Conservation (phyloP, 2,797 vertebrate species). For the Hephaestus fuliginosus region DNA sequence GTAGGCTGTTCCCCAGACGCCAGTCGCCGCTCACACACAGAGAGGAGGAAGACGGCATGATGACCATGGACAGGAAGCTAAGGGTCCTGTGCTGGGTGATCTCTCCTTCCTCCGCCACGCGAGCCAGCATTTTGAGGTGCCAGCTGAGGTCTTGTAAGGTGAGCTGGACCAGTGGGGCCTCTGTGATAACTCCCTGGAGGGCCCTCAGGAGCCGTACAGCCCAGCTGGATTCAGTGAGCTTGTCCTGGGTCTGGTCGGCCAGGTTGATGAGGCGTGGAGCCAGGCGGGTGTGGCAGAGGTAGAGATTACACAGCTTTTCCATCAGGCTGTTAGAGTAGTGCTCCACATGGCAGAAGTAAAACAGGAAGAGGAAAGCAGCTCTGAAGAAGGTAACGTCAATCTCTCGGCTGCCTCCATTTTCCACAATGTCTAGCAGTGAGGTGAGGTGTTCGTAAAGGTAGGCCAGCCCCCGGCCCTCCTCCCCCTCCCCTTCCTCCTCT, state of each 20-base stretch:
- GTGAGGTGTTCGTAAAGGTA: conserved; percentile 85
- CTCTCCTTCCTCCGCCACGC: conserved; percentile 84
- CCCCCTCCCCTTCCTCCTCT: conserved; percentile 81
- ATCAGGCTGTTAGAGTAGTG: conserved; percentile 73
- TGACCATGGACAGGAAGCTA: conserved; percentile 81
- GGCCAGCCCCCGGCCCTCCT: conserved; percentile 74
- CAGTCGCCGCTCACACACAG: conserved; percentile 79
- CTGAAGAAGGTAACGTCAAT: conserved; percentile 87
- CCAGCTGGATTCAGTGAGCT: conserved; percentile 81
- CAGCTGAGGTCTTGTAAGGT: conserved; percentile 78
- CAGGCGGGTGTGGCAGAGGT: conserved; percentile 81
- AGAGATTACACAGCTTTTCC: conserved; percentile 83
- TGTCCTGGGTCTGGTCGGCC: conserved; percentile 77
- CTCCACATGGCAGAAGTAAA: conserved; percentile 82
- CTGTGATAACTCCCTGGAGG: conserved; percentile 81
- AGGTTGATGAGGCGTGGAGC: conserved; percentile 90
- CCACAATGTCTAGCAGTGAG: conserved; percentile 82
- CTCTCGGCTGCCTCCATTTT: conserved; percentile 79
- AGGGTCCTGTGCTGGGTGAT: conserved; percentile 80
- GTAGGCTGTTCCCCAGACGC: conserved; percentile 86
- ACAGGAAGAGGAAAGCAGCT: conserved; percentile 86
- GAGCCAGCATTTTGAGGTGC: conserved; percentile 88
- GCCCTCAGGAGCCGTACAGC: conserved; percentile 76
- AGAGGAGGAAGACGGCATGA: conserved; percentile 62
- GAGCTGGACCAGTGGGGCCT: conserved; percentile 60